These are phyloP conservation scores for Liolophura sinensis DNA, from an alignment of 1,140 invertebrate genomes.

Conservation along the genomic window DNA sequence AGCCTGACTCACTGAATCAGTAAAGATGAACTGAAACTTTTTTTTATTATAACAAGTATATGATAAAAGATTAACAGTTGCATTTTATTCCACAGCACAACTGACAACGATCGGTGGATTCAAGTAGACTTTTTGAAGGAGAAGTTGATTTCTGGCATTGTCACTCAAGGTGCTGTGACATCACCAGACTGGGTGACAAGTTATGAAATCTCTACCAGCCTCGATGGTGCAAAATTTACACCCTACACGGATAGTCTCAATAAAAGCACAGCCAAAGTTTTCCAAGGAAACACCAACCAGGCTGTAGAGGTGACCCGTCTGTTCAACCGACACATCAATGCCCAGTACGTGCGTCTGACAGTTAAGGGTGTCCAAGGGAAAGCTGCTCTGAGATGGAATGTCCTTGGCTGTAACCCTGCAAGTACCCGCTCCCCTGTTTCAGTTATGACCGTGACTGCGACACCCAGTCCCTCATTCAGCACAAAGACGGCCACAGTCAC, in stretches of 20 bases:
- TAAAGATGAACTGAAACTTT: no score
- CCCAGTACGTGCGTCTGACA: slow-evolving; percentile 29
- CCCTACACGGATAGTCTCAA: slow-evolving; percentile 28
- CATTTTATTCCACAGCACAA: slow-evolving; percentile 8
- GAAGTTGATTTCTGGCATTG: slow-evolving; percentile 23
- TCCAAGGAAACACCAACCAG: slow-evolving; percentile 28
- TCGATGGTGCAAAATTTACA: slow-evolving; percentile 38
- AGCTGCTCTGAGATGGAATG: slow-evolving; percentile 6
- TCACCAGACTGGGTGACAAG: slow-evolving; percentile 43
- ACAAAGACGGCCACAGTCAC: neutral
- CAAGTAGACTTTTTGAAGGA: slow-evolving; percentile 20
- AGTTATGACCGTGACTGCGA: neutral
- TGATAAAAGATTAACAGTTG: no score
- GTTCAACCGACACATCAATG: slow-evolving; percentile 35
- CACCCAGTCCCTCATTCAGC: neutral
- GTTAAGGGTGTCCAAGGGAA: slow-evolving; percentile 12
- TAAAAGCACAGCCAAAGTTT: slow-evolving; percentile 18
- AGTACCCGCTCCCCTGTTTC: neutral
- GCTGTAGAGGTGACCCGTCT: slow-evolving; percentile 20
- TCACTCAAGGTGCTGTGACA: slow-evolving; percentile 26
- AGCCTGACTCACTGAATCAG: slow-evolving; percentile 4
- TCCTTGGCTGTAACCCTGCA: neutral
- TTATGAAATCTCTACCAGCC: slow-evolving; percentile 49
- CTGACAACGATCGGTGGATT: slow-evolving; percentile 23
- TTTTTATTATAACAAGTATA: no score